Percentiles rank a stretch among this genome's conserved stretches.
phyloP scores from a whole-genome alignment of 2,888 invertebrate species.

The Andrena hattorfiana region DNA sequence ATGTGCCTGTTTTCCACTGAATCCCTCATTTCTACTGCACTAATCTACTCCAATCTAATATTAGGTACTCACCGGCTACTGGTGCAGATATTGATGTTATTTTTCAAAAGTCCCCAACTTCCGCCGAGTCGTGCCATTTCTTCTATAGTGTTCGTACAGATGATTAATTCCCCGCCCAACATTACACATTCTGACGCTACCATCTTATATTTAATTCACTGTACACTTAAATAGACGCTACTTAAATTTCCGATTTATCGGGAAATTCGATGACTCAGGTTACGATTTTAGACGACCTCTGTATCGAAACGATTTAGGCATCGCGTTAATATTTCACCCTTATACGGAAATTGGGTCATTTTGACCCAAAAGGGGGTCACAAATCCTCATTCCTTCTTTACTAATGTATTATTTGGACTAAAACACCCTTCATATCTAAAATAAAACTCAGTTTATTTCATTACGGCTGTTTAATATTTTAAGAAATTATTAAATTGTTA shows the following conservation, averaged over 20 bases:
- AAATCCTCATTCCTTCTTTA: no score
- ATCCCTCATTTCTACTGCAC: background rate
- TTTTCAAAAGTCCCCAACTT: conserved; percentile 90
- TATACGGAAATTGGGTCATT: no score
- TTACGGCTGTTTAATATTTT: no score
- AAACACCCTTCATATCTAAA: no score
- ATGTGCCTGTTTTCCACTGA: background rate
- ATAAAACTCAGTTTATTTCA: no score
- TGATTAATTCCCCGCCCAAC: conserved; percentile 29
- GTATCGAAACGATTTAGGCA: background rate
- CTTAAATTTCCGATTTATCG: background rate
- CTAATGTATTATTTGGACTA: no score
- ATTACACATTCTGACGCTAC: conserved; percentile 1
- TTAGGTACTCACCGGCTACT: conserved; percentile 76
- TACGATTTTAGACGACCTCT: background rate
- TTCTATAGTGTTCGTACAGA: conserved; percentile 86
- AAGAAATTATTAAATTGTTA: no score
- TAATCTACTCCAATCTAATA: background rate
- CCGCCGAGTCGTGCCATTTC: conserved; percentile 92
- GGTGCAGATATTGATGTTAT: conserved; percentile 73
- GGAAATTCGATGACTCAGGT: background rate
- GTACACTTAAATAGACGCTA: background rate
- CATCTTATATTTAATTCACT: conserved; percentile 1
- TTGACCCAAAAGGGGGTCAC: no score
- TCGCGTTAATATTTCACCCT: background rate